Percentiles rank a stretch among this genome's conserved stretches.
Conservation (phyloP, 2,113 vertebrate genomes). For the Sisor rabdophorus region DNA sequence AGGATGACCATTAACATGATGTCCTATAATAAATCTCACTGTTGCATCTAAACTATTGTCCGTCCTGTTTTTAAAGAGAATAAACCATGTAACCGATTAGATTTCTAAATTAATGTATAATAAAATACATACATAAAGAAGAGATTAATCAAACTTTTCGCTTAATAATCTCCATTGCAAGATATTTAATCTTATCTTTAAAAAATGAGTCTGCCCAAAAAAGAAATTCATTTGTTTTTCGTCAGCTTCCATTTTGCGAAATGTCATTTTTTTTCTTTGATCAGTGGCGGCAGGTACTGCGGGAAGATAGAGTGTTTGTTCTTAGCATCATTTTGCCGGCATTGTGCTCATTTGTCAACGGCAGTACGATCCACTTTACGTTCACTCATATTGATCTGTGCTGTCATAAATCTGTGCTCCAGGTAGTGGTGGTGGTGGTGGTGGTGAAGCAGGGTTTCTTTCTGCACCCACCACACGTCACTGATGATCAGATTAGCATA, state of each 20-base stretch:
- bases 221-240: slow-evolving; percentile 57
- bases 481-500: slow-evolving; percentile 1
- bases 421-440: slow-evolving; percentile 41
- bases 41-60: not conserved
- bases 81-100: not conserved
- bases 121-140: not conserved
- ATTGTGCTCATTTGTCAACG: slow-evolving; percentile 62
- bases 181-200: slow-evolving; percentile 34
- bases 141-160: not conserved
- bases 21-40: too few species aligned
- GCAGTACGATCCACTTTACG: slow-evolving; percentile 47
- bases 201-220: slow-evolving; percentile 9
- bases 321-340: slow-evolving; percentile 59
- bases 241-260: slow-evolving; percentile 56
- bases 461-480: slow-evolving; percentile 11
- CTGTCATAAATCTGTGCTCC: slow-evolving; percentile 55
- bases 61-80: not conserved
- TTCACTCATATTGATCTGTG: slow-evolving; percentile 64
- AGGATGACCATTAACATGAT: too few species aligned
- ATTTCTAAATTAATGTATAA: not conserved
- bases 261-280: slow-evolving; percentile 56
- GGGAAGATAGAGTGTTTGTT: slow-evolving; percentile 58
- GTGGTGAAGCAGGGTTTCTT: not conserved
- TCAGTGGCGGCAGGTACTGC: slow-evolving; percentile 37
- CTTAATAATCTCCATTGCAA: slow-evolving; percentile 13